These are phyloP conservation scores for Zele albiditarsus DNA, from an alignment of 2,888 invertebrate species.

Conservation along the genomic window DNA sequence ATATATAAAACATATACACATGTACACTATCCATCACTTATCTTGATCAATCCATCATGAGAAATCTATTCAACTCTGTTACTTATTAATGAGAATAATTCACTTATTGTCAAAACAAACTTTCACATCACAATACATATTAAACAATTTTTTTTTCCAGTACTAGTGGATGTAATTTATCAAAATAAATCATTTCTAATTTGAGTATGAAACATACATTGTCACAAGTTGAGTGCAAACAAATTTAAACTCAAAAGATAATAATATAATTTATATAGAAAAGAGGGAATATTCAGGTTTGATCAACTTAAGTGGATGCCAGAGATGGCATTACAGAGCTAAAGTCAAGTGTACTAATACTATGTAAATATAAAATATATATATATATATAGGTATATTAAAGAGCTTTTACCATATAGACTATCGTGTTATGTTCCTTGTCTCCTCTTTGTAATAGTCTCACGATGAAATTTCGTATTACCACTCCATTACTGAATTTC, in stretches of 20 bases:
- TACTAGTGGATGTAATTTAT: neutral
- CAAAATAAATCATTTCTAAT: neutral
- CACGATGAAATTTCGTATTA: slow-evolving; percentile 45
- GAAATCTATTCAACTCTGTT: neutral
- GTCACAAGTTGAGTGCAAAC: neutral
- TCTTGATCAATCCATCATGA: neutral
- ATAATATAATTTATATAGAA: neutral
- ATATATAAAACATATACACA: neutral
- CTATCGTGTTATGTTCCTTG: neutral
- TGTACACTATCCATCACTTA: neutral
- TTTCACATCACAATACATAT: neutral
- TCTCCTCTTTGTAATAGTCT: slow-evolving; percentile 18
- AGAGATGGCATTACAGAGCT: neutral
- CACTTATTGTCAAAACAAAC: neutral
- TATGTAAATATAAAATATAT: neutral
- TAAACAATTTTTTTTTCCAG: neutral
- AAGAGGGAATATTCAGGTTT: neutral
- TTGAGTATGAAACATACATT: neutral
- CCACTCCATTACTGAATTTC: slow-evolving; percentile 41
- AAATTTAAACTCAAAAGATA: neutral
- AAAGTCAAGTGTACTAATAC: neutral
- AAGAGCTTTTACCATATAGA: neutral
- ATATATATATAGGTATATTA: neutral
- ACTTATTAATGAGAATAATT: neutral
- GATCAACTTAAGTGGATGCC: neutral